Conservation (phyloP, 1,140 invertebrate genomes). For the Laodelphax striatellus region DNA sequence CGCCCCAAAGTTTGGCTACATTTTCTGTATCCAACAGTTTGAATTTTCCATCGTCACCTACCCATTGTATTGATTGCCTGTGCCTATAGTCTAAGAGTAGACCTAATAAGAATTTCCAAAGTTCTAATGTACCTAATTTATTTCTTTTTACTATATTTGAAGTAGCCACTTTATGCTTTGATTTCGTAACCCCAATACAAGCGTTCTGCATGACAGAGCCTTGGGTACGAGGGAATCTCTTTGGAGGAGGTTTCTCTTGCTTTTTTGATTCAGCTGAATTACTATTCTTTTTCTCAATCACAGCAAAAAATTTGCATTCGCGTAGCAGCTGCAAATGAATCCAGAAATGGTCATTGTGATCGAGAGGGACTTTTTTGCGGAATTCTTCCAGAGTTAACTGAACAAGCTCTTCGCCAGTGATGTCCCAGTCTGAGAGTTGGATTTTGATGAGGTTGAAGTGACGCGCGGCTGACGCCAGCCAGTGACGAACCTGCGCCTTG, state of each 20-base stretch:
- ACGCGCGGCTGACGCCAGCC: constrained; percentile 84
- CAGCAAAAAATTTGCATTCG: constrained; percentile 76
- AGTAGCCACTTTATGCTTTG: neutral
- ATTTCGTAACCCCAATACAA: neutral
- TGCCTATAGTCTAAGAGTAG: constrained; percentile 68
- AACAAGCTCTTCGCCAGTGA: constrained; percentile 66
- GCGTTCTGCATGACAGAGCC: neutral
- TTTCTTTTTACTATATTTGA: too few species aligned
- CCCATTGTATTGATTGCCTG: constrained; percentile 67
- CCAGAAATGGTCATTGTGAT: constrained; percentile 86
- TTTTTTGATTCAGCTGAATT: neutral
- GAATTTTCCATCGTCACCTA: constrained; percentile 74
- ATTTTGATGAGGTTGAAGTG: constrained; percentile 69
- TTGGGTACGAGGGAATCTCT: neutral
- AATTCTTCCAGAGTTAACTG: constrained; percentile 55
- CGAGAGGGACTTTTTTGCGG: constrained; percentile 62
- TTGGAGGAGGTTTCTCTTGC: neutral
- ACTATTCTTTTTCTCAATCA: neutral
- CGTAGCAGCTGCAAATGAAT: constrained; percentile 83
- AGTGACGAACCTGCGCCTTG: constrained; percentile 68
- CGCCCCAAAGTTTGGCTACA: constrained; percentile 79
- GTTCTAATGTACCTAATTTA: constrained; percentile 38
- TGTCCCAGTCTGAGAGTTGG: constrained; percentile 59
- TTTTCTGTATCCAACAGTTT: constrained; percentile 73
- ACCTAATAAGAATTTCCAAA: constrained; percentile 87